These are phyloP conservation scores for Heliocidaris tuberculata DNA, from an alignment of 35 echinoderm and acorn worm genomes.

Conservation along the genomic window DNA sequence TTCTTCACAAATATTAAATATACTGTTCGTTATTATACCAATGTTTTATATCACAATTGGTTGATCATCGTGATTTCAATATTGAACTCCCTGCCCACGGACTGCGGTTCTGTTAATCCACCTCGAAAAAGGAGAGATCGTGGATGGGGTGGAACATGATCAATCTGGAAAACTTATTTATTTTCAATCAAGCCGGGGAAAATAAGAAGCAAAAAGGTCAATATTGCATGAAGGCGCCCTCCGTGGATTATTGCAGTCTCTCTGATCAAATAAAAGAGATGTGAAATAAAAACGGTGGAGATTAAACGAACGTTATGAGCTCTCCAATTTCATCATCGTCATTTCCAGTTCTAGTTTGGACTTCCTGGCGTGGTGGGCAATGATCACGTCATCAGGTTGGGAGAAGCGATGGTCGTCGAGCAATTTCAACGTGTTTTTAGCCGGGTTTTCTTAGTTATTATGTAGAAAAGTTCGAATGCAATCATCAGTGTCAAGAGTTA, in stretches of 20 bases:
- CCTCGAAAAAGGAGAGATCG: background rate
- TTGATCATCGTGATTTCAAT: background rate
- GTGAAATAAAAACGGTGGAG: constrained; percentile 33
- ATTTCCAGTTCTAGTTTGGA: constrained; percentile 17
- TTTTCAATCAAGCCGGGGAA: constrained; percentile 30
- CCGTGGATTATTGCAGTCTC: constrained; percentile 22
- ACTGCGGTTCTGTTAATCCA: background rate
- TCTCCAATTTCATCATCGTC: constrained; percentile 42
- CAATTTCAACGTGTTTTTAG: background rate
- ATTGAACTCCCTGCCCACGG: background rate
- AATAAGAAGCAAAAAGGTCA: constrained; percentile 35
- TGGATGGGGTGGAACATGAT: constrained; percentile 26
- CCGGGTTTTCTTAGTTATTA: background rate
- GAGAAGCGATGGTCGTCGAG: background rate
- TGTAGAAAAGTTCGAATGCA: background rate
- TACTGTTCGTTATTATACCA: background rate
- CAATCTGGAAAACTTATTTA: constrained; percentile 44
- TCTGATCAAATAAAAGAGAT: constrained; percentile 35
- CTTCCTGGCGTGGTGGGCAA: background rate
- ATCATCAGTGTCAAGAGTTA: background rate
- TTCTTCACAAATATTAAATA: background rate
- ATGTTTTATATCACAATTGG: background rate
- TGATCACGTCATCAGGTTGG: background rate
- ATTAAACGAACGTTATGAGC: constrained; percentile 46
- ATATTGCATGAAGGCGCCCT: constrained; percentile 23